Evolutionary conservation across 2,113 vertebrate species (phyloP), one percentile per base, ranked within the genome.

Genomic region (Phrynosoma platyrhinos): DNA sequence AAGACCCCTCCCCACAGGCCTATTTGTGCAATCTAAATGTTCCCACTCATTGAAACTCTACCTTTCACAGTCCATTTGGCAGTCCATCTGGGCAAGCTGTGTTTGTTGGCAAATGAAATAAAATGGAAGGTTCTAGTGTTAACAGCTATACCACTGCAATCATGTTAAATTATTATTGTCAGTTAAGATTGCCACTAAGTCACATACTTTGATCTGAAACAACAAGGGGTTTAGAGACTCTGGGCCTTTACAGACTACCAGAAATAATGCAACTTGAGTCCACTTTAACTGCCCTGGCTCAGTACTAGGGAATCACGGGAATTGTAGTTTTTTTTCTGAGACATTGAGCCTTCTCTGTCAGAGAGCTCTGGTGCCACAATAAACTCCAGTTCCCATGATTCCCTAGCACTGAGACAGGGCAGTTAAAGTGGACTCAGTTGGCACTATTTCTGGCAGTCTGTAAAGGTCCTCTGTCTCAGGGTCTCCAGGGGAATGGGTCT

Each of bases 1-100:
- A 4, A 7, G 5, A 47, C 47, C 7, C 47, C 47, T 36, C 88
- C 85, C 78, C 76, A 53, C 85, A 90, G 83, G 36, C 66, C 90
- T 87, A 68, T 91, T 86, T 87, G 14, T 86, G 55, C 74, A 79
- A 3, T 21, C n/a, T 91, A 84, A 89, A 58, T 30, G 72, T 93
- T 91, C 90, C 36, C 58, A 30, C 71, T 75, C 0, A 23, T 66
- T 52, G 7, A 69, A 90, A 79, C 62, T 85, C 68, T 90, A 83
- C n/a, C 58, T 90, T 80, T 62, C 69, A 55, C 66, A 74, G 4
- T 0, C 0, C 83, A 3, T 89, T 93, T 36, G 36, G 36, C 36
- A 36, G 36, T 36, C 36, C 36, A 36, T 36, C 36, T 94, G 62
- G 81, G 69, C 0, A 0, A 88, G 85, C 82, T 75, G 4, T 53